Conservation (phyloP, 2,888 invertebrate species). For the Salticus scenicus region DNA sequence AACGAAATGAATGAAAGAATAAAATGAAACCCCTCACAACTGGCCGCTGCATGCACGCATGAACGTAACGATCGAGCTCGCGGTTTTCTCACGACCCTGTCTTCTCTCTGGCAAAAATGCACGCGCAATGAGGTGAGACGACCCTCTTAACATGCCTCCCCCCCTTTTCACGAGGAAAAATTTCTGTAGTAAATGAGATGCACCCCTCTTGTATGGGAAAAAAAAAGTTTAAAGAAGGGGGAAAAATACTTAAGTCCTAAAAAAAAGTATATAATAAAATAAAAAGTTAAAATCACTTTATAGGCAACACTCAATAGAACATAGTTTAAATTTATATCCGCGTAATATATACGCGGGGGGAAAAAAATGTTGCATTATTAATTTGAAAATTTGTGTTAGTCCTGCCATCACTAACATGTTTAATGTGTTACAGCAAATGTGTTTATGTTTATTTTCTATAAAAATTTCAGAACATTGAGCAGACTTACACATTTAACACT, state of each 20-base stretch:
- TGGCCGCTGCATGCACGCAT: conserved; percentile 55
- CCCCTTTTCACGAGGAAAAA: background rate
- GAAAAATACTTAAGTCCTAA: conserved; percentile 5
- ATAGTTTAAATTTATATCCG: too few relatives aligned
- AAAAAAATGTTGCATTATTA: too few relatives aligned
- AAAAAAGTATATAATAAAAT: background rate
- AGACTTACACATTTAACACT: too few relatives aligned
- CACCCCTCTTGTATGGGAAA: conserved; percentile 38
- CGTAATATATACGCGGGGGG: too few relatives aligned
- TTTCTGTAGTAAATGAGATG: conserved; percentile 55
- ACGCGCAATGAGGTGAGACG: conserved; percentile 5
- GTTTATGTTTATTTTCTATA: too few relatives aligned
- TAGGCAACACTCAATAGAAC: too few relatives aligned
- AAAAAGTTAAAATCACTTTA: too few relatives aligned
- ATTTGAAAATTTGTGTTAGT: too few relatives aligned
- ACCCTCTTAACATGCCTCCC: background rate
- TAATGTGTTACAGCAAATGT: too few relatives aligned
- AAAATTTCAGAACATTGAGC: too few relatives aligned
- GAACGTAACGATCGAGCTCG: conserved; percentile 45
- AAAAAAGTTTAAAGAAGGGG: background rate
- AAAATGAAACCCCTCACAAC: background rate
- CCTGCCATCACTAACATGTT: too few relatives aligned
- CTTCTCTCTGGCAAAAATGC: background rate
- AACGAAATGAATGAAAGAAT: background rate
- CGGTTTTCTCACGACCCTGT: conserved; percentile 55